Evolutionary conservation across 2,888 invertebrate species (phyloP), one percentile per base, ranked within the genome.

Genomic region (Tridacna gigas): DNA sequence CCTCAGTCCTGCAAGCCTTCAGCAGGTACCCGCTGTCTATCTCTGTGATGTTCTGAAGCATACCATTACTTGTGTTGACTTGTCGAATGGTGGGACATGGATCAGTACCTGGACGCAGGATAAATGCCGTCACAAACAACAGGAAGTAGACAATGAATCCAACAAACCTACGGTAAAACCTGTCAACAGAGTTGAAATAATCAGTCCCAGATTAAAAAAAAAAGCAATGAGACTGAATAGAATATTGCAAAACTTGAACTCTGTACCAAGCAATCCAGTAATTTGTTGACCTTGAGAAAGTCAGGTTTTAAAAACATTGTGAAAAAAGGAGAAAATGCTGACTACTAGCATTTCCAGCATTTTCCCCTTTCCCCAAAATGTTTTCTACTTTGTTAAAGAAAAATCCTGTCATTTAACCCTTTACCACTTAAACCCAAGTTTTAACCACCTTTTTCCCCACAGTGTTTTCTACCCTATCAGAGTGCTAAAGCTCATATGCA

Each of bases 161-260:
- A 86, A 97, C 97, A 94, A 99, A 98, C 93, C 99, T 97, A 9
- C 97, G 96, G 95, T 98, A 98, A 95, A 99, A 99, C 84, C 98
- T 97, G 94, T 63, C 95, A 94, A 61, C 22, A 56, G 20, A 20
- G 11, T 56, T 20, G 56, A 51, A 60, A 7, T 37, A 7, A 7
- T 37, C 37, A 37, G 7, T 37, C 3, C 7, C 2, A 37, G 7
- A 37, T 4, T 4, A 37, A 37, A 37, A 7, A 37, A 37, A 4
- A 7, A 7, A 7, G 37, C 7, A 37, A 37, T 37, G 37, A 37
- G 7, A 7, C 37, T 37, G 3, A 37, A 2, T 37, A 37, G 37
- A 37, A 37, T 37, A 37, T 37, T 37, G 2, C 37, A 2, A 37
- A 4, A 37, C 7, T 37, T 37, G 37, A 37, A 37, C n/a, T n/a